Conservation (phyloP, 2,113 vertebrate genomes). For the Oostethus manadensis region DNA sequence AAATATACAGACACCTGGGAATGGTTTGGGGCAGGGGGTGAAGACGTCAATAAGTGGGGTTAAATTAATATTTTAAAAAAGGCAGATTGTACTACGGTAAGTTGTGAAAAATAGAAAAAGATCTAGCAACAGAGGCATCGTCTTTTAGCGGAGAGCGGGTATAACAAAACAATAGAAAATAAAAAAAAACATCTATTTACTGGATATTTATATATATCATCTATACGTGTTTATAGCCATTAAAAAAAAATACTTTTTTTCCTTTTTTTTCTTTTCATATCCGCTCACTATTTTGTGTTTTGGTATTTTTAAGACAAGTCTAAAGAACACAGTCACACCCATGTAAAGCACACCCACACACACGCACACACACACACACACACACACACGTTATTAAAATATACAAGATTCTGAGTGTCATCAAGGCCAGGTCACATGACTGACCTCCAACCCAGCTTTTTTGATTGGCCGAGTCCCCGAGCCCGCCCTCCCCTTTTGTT, state of each 20-base stretch:
- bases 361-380: slow-evolving; percentile 40
- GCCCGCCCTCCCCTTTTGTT: slow-evolving; percentile 40
- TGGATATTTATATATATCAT: slow-evolving; percentile 80
- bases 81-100: slow-evolving; percentile 19
- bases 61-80: slow-evolving; percentile 70
- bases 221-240: slow-evolving; percentile 75
- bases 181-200: slow-evolving; percentile 67
- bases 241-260: slow-evolving; percentile 52
- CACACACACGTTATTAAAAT: slow-evolving; percentile 70
- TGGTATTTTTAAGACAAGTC: slow-evolving; percentile 79
- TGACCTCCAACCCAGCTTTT: slow-evolving; percentile 40
- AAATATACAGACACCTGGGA: slow-evolving; percentile 70
- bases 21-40: slow-evolving; percentile 8
- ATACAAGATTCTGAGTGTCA: slow-evolving; percentile 74
- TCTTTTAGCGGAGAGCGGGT: slow-evolving; percentile 55
- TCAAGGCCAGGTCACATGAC: slow-evolving; percentile 40
- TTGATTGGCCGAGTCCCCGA: slow-evolving; percentile 55
- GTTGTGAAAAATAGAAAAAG: slow-evolving; percentile 53
- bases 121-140: slow-evolving; percentile 59
- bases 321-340: slow-evolving; percentile 64
- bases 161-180: slow-evolving; percentile 54
- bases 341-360: slow-evolving; percentile 27
- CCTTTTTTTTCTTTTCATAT: slow-evolving; percentile 62
- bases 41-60: slow-evolving; percentile 55
- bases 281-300: slow-evolving; percentile 78